A percentile compares a stretch with the other conserved stretches of the same genome.
Evolutionary conservation across 1,140 invertebrate species (phyloP).

Genomic region (Bombus affinis): DNA sequence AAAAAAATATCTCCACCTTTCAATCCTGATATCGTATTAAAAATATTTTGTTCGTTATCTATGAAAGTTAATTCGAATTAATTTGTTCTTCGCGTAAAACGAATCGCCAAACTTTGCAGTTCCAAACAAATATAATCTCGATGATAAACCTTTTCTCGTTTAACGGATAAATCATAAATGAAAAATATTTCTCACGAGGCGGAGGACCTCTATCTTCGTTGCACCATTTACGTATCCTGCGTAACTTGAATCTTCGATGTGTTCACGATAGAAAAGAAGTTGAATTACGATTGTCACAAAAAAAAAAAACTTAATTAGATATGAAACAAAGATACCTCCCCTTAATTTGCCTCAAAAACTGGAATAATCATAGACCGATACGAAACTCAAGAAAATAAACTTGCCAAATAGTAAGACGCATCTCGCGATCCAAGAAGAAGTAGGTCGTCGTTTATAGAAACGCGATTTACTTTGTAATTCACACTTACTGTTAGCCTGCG

Average conservation of each 20-base stretch:
- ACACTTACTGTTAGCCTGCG: constrained; percentile 61
- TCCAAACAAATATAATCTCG: neutral
- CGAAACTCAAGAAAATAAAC: neutral
- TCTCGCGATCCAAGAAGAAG: neutral
- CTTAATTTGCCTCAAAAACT: neutral
- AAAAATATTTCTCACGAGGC: neutral
- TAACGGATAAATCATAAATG: neutral
- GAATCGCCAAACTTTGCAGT: neutral
- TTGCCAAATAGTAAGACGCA: constrained; percentile 5
- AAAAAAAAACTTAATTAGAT: too few relatives aligned
- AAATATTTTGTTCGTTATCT: too few relatives aligned
- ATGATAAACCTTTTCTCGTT: neutral
- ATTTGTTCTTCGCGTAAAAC: neutral
- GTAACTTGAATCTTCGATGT: too few relatives aligned
- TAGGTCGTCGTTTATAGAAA: neutral
- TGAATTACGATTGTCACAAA: neutral
- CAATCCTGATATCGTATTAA: too few relatives aligned
- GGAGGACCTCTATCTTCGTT: neutral
- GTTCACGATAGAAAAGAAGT: too few relatives aligned
- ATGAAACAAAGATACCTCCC: fast-evolving
- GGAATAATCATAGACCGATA: constrained; percentile 19
- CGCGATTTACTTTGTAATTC: constrained; percentile 24
- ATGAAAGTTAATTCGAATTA: neutral
- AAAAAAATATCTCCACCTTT: neutral
- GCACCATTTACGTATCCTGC: neutral